phyloP scores from a whole-genome alignment of 2,113 vertebrate genomes.

The Cardinalis cardinalis region DNA sequence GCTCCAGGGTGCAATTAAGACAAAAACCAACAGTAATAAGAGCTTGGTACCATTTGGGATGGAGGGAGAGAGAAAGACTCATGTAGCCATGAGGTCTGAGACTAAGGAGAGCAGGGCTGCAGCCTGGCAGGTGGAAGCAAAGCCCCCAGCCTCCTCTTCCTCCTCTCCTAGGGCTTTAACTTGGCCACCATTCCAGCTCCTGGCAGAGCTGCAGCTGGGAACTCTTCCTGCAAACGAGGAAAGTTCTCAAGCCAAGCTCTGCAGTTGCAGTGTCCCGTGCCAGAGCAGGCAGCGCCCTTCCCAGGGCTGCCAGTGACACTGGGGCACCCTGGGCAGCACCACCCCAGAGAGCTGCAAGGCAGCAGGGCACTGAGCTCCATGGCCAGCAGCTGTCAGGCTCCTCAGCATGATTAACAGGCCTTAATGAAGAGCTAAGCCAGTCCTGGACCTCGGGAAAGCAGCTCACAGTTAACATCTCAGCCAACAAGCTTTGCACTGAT shows the following conservation, averaged over 20 bases:
- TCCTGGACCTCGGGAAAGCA: not conserved
- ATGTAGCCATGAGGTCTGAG: not conserved
- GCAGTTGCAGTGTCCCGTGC: not conserved
- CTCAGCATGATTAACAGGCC: not conserved
- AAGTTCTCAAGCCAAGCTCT: not conserved
- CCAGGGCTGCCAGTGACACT: rapidly evolving
- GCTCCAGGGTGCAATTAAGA: slow-evolving; percentile 2
- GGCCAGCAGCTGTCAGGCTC: not conserved
- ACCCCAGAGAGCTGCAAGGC: rapidly evolving
- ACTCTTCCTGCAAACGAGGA: rapidly evolving
- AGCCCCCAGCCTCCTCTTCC: not conserved
- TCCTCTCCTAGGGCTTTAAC: not conserved
- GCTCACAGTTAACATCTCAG: not conserved
- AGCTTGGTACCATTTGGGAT: not conserved
- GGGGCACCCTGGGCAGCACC: rapidly evolving
- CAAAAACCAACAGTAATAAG: not conserved
- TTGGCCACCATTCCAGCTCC: not conserved
- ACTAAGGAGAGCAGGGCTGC: rapidly evolving
- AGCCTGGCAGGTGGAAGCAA: not conserved
- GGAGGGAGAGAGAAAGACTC: not conserved
- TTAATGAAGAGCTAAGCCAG: not conserved
- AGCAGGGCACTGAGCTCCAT: not conserved
- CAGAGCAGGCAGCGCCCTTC: not conserved
- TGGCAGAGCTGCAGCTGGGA: not conserved
- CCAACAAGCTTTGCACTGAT: not conserved